phyloP scores from a whole-genome alignment of 2,797 vertebrate genomes.

The Zenarchopterus dispar region DNA sequence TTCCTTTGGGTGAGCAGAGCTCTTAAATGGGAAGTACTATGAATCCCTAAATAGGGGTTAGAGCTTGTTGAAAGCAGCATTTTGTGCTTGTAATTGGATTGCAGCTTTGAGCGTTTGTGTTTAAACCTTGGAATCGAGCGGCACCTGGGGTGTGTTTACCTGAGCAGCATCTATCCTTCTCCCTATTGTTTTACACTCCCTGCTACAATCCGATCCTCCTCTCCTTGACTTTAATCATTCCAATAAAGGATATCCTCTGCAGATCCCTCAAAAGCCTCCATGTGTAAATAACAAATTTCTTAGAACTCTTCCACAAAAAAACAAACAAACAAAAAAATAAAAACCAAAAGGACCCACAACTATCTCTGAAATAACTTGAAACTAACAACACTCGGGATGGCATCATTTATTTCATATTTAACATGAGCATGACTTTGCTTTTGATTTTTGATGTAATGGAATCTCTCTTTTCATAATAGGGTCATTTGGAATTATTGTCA shows the following conservation, averaged over 20 bases:
- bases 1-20: constrained; percentile 72
- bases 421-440: too few relatives aligned
- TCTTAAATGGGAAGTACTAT: constrained; percentile 59
- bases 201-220: constrained; percentile 37
- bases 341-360: too few relatives aligned
- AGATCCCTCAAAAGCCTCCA: constrained; percentile 55
- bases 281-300: background rate
- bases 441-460: too few relatives aligned
- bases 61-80: constrained; percentile 68
- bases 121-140: constrained; percentile 72
- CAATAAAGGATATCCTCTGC: constrained; percentile 68
- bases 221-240: constrained; percentile 68
- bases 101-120: constrained; percentile 61
- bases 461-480: too few relatives aligned
- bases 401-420: too few relatives aligned
- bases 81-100: constrained; percentile 78
- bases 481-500: too few relatives aligned
- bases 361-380: too few relatives aligned
- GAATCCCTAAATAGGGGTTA: constrained; percentile 41
- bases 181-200: constrained; percentile 31
- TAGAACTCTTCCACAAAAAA: too few relatives aligned
- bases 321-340: too few relatives aligned
- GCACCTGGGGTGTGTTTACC: constrained; percentile 78
- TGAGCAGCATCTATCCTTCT: constrained; percentile 47
- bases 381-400: too few relatives aligned